Evolutionary conservation across 2,888 invertebrate genomes (phyloP).

Genomic region (Anagyrus pseudococci): DNA sequence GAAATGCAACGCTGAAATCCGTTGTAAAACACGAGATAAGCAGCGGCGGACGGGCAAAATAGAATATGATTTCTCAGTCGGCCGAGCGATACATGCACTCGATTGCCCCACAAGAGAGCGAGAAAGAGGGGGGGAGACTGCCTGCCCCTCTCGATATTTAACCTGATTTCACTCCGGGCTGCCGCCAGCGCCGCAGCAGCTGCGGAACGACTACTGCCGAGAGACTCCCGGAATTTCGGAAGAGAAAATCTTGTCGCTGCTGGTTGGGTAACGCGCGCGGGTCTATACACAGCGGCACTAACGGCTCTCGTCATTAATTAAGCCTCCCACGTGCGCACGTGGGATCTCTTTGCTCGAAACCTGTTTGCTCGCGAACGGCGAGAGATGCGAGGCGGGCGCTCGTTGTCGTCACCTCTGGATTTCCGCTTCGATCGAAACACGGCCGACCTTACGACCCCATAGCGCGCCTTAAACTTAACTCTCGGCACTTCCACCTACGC

Average conservation of each 20-base stretch:
- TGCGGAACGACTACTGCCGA: no score
- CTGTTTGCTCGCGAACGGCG: neutral
- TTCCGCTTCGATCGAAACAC: neutral
- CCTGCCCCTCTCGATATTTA: no score
- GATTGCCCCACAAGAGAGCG: neutral
- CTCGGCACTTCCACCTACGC: no score
- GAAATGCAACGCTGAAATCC: constrained; percentile 21
- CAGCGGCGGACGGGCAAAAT: neutral
- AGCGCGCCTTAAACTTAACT: no score
- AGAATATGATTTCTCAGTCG: constrained; percentile 18
- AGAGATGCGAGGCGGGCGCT: neutral
- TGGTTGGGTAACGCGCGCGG: neutral
- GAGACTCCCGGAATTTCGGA: no score
- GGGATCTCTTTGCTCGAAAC: neutral
- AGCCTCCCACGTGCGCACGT: neutral
- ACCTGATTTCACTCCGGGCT: no score
- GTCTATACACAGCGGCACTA: neutral
- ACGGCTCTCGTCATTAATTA: no score
- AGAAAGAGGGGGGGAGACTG: no score
- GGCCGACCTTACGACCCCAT: no score
- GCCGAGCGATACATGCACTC: neutral
- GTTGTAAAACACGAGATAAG: constrained; percentile 2
- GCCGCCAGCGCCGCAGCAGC: no score
- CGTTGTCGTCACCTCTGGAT: neutral
- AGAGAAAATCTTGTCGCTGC: no score